Evolutionary conservation across 2,113 vertebrate genomes (phyloP).

Genomic region (Syrmaticus mikado): DNA sequence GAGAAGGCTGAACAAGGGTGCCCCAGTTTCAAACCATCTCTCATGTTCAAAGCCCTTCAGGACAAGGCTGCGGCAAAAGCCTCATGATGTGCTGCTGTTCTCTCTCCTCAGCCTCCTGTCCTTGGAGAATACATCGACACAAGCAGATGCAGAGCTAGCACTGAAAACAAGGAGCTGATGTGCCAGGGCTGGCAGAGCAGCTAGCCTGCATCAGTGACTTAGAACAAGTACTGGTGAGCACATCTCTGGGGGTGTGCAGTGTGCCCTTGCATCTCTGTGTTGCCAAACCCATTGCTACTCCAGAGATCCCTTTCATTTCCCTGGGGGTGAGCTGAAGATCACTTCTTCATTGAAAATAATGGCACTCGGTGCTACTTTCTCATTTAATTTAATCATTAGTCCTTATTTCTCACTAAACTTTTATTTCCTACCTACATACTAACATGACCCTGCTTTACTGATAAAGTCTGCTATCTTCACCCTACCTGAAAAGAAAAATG

Average conservation of each 20-base stretch:
- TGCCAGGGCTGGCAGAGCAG: background rate
- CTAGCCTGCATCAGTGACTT: background rate
- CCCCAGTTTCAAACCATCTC: background rate
- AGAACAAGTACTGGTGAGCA: background rate
- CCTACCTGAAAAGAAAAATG: background rate
- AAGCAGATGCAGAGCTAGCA: background rate
- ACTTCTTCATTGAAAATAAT: background rate
- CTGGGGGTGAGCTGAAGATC: background rate
- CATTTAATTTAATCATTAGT: background rate
- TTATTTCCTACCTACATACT: background rate
- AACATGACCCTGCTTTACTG: background rate
- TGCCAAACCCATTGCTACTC: background rate
- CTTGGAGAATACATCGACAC: background rate
- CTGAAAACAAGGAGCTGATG: background rate
- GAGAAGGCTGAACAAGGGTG: background rate
- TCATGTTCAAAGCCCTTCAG: background rate
- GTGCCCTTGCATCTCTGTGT: background rate
- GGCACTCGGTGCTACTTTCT: background rate
- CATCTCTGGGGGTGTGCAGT: rapidly evolving
- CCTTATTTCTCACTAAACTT: background rate
- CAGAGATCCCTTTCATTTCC: background rate
- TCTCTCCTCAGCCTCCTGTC: background rate
- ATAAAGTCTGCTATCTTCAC: background rate
- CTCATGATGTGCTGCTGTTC: rapidly evolving
- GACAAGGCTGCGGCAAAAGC: background rate